Base-by-base conservation (phyloP, 2,888 invertebrate species). In the Altica lythri region DNA sequence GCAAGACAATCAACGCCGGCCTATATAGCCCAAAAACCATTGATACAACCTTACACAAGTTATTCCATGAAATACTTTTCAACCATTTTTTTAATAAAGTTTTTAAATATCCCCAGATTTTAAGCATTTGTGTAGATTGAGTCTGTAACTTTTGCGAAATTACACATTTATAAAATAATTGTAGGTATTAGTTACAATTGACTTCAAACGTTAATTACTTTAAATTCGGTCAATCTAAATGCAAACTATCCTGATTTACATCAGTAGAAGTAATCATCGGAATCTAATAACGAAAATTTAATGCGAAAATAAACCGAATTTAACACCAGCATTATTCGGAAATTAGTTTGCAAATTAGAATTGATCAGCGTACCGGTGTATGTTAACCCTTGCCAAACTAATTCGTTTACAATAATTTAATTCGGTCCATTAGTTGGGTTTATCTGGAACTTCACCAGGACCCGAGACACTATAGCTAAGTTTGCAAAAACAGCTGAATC, bases 381-480 rank as follows among this genome's bases (percentile, higher is more conserved):
- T 58, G 45, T 49, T 42, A 52, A 58, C 57, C 50, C 53, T 53
- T 45, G 19, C 46, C 47, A 19, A 44, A 57, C 43, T 53, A 53
- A 53, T 53, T 50, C 42, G 50, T 57, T 57, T 50, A 48, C 50
- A 53, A 55, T 54, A 52, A 57, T 57, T 57, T 34, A 38, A 57
- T 55, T 57, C 48, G 18, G 6, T 14, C 46, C 45, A 34, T 45
- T 37, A 49, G 19, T 42, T 40, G 19, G 22, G 40, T 49, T 49
- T 49, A 42, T 32, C 49, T 22, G 22, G 14, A 49, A 32, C 30
- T 49, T 49, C 16, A 18, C 22, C 40, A 32, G 13, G 16, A 40
- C 32, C 40, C 40, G 40, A 40, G 40, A 32, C 30, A 38, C 30
- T 40, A 29, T 29, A 40, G 40, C 30, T 49, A 49, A 49, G 32